Conservation (phyloP, 2,888 invertebrate species). For the Zygaena filipendulae region DNA sequence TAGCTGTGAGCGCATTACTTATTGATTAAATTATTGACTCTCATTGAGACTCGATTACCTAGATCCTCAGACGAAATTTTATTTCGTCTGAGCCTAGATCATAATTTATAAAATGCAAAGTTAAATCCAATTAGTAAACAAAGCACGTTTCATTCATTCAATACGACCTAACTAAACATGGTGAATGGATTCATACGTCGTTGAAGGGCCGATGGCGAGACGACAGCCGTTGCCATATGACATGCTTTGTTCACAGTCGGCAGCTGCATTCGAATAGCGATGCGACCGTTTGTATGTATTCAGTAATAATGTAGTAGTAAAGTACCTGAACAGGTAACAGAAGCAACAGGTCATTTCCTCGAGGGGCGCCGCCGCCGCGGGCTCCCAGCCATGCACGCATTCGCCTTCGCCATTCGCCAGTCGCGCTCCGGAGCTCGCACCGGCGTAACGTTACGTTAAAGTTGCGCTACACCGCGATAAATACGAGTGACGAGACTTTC, state of each 20-base stretch:
- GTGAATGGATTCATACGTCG: neutral
- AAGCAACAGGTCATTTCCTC: constrained; percentile 65
- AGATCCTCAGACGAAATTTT: too few relatives aligned
- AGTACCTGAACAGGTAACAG: constrained; percentile 59
- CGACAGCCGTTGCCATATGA: constrained; percentile 37
- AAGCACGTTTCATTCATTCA: constrained; percentile 50
- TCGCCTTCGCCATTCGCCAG: constrained; percentile 24
- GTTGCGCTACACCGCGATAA: constrained; percentile 20
- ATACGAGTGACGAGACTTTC: constrained; percentile 27
- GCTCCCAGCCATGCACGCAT: constrained; percentile 24
- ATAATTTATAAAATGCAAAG: too few relatives aligned
- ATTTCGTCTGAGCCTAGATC: too few relatives aligned
- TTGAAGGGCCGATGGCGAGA: too few relatives aligned
- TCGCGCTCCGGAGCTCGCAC: constrained; percentile 31
- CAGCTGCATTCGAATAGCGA: constrained; percentile 49
- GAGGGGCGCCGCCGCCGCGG: constrained; percentile 43
- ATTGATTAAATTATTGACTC: too few relatives aligned
- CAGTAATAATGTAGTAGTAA: too few relatives aligned
- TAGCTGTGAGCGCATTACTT: too few relatives aligned
- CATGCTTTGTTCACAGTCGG: constrained; percentile 44
- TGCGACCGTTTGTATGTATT: constrained; percentile 42
- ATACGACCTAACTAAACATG: constrained; percentile 16
- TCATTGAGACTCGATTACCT: too few relatives aligned
- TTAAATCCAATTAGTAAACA: constrained; percentile 36
- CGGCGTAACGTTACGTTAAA: constrained; percentile 25